phyloP scores from a whole-genome alignment of 2,797 vertebrate genomes.

The Cheirogaleus major region DNA sequence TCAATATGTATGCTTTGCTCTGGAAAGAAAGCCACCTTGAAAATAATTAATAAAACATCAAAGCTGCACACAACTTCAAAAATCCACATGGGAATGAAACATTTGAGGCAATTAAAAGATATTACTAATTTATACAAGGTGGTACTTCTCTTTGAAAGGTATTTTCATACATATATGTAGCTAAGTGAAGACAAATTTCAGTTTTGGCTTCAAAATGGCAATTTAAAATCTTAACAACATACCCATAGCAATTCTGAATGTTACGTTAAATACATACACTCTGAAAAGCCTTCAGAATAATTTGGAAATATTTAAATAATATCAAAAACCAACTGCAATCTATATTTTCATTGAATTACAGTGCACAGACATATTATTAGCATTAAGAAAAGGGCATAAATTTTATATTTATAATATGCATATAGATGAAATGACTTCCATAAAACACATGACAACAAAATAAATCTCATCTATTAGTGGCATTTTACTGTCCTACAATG shows the following conservation, averaged over 20 bases:
- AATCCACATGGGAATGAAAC: constrained; percentile 81
- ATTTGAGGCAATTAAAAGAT: constrained; percentile 85
- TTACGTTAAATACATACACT: constrained; percentile 84
- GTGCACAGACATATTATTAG: constrained; percentile 55
- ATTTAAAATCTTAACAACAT: constrained; percentile 85
- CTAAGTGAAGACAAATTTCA: constrained; percentile 81
- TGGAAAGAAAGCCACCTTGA: constrained; percentile 83
- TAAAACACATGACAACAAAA: neutral
- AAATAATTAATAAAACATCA: constrained; percentile 88
- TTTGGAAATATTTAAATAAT: constrained; percentile 84
- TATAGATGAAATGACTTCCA: neutral
- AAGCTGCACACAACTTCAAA: constrained; percentile 83
- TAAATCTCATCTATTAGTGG: neutral
- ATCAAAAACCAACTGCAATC: constrained; percentile 59
- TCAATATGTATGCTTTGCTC: constrained; percentile 78
- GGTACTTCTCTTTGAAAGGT: constrained; percentile 82
- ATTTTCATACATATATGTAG: constrained; percentile 69
- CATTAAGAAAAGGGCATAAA: constrained; percentile 46
- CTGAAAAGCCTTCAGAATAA: constrained; percentile 81
- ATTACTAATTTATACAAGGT: constrained; percentile 84
- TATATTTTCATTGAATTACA: constrained; percentile 57
- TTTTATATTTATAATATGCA: neutral
- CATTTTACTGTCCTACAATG: neutral
- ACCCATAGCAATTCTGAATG: constrained; percentile 80
- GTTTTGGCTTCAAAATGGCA: constrained; percentile 82